Evolutionary conservation across 2,797 vertebrate genomes (phyloP).

Genomic region (Stomatorhinus walkeri): DNA sequence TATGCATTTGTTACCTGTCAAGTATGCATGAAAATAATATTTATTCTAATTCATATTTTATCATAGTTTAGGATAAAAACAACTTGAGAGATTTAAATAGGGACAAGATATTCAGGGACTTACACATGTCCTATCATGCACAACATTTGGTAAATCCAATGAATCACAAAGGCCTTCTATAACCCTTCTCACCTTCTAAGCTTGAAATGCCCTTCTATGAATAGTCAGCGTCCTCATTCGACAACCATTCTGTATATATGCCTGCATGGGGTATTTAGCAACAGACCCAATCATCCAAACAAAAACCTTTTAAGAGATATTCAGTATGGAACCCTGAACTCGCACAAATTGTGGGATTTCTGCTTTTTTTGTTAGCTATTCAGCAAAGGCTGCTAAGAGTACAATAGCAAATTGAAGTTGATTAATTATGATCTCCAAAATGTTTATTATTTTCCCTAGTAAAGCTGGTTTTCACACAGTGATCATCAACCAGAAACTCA

Average conservation of each 20-base stretch:
- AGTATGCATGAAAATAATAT: neutral
- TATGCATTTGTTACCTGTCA: neutral
- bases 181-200: constrained; percentile 40
- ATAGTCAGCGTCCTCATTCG: constrained; percentile 17
- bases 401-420: neutral
- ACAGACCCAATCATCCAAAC: neutral
- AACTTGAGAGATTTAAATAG: neutral
- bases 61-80: neutral
- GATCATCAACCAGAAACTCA: neutral
- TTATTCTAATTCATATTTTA: neutral
- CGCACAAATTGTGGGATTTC: neutral
- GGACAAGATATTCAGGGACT: neutral
- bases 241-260: neutral
- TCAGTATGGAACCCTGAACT: neutral
- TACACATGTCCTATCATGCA: constrained; percentile 8
- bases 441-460: neutral
- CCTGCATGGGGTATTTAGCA: neutral
- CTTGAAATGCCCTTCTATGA: constrained; percentile 35
- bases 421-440: neutral
- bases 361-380: neutral
- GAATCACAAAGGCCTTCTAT: constrained; percentile 37
- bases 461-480: neutral
- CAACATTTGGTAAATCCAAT: constrained; percentile 23
- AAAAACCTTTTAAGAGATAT: neutral
- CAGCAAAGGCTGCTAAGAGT: neutral